phyloP scores from a whole-genome alignment of 2,888 invertebrate genomes.

The Heliothis peltigera region DNA sequence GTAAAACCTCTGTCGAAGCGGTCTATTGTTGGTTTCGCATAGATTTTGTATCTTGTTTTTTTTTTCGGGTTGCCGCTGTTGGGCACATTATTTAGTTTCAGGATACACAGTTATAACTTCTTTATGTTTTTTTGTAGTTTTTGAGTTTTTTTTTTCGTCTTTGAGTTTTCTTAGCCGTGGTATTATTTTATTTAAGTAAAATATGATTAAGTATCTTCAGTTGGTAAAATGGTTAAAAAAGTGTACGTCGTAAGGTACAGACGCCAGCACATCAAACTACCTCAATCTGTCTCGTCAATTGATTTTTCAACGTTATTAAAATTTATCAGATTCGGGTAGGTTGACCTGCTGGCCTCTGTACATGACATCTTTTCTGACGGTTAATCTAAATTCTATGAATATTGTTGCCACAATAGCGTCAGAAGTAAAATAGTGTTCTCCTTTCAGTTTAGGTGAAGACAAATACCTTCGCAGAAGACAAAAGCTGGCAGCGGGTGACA shows the following conservation, averaged over 20 bases:
- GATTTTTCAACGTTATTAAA: too few species aligned
- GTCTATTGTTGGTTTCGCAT: constrained; percentile 72
- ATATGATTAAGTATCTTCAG: too few species aligned
- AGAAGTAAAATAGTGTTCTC: constrained; percentile 44
- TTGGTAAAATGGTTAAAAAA: too few species aligned
- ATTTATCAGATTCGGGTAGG: too few species aligned
- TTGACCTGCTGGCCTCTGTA: too few species aligned
- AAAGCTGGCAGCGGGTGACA: constrained; percentile 56
- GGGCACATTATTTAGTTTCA: constrained; percentile 44
- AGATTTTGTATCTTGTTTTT: constrained; percentile 69
- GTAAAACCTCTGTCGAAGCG: constrained; percentile 70
- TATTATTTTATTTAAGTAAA: constrained; percentile 3
- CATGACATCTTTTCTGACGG: constrained; percentile 3
- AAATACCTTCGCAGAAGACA: constrained; percentile 54
- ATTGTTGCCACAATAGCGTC: constrained; percentile 34
- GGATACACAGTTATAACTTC: constrained; percentile 47
- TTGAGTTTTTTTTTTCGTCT: too few species aligned
- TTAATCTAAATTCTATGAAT: constrained; percentile 15
- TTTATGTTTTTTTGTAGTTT: constrained; percentile 25
- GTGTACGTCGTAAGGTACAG: too few species aligned
- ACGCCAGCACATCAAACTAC: too few species aligned
- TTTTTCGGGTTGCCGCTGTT: constrained; percentile 64
- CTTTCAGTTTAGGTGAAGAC: constrained; percentile 48
- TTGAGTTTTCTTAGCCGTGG: constrained; percentile 27
- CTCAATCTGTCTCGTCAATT: too few species aligned